A percentile compares a stretch with the other conserved stretches of the same genome.
Conservation (phyloP, 2,113 vertebrate species). For the Crotalus viridis region DNA sequence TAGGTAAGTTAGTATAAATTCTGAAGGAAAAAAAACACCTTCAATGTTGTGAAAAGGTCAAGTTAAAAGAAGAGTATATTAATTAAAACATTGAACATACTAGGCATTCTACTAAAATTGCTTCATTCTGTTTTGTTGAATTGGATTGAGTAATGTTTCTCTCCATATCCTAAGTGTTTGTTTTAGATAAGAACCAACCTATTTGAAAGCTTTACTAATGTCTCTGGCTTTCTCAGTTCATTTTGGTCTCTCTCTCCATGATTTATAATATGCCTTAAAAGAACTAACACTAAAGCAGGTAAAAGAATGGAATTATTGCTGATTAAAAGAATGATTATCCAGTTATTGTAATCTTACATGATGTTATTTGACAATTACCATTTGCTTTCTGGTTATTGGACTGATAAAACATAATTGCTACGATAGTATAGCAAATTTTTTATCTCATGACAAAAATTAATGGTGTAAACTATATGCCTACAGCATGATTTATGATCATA, state of each 20-base stretch:
- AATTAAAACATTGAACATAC: not conserved
- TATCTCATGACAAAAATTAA: constrained; percentile 27
- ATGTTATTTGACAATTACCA: constrained; percentile 3
- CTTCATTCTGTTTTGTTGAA: not conserved
- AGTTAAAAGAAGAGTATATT: not conserved
- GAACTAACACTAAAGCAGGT: not conserved
- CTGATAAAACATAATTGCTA: not conserved
- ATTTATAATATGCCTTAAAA: not conserved
- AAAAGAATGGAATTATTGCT: constrained; percentile 10
- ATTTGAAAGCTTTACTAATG: not conserved
- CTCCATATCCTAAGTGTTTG: not conserved
- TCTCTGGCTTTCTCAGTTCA: not conserved
- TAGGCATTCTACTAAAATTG: not conserved
- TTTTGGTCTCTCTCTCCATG: not conserved
- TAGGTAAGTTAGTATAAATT: not conserved
- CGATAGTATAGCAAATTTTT: not conserved
- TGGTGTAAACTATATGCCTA: not conserved
- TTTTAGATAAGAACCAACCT: not conserved
- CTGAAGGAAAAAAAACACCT: not conserved
- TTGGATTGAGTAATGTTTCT: not conserved
- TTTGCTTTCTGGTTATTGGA: constrained; percentile 17
- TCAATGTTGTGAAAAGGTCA: not conserved
- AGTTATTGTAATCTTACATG: not conserved
- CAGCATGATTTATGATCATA: constrained; percentile 6
- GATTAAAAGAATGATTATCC: not conserved